phyloP scores from a whole-genome alignment of 1,140 invertebrate genomes.

The Leptoteleia sp. region DNA sequence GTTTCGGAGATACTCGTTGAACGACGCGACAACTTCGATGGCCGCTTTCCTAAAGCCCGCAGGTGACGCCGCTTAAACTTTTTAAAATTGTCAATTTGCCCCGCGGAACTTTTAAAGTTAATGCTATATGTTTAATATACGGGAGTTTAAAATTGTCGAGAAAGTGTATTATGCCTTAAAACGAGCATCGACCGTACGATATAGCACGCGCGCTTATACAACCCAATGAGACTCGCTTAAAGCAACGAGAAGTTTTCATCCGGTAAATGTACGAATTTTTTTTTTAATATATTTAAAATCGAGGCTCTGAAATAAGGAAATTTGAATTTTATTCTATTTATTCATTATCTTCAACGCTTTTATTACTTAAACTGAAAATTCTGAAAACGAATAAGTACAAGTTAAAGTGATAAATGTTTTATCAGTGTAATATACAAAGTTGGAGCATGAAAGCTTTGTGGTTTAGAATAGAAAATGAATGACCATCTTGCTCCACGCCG shows the following conservation, averaged over 20 bases:
- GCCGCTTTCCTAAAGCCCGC: conserved; percentile 43
- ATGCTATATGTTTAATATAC: conserved; percentile 57
- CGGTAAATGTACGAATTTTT: background rate
- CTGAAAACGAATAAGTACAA: too few species aligned
- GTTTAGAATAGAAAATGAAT: too few species aligned
- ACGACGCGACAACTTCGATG: conserved; percentile 65
- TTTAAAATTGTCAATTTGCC: conserved; percentile 71
- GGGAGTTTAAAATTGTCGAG: conserved; percentile 61
- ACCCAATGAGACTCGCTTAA: conserved; percentile 33
- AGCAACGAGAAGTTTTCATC: conserved; percentile 18
- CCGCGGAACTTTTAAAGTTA: conserved; percentile 64
- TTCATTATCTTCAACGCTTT: too few species aligned
- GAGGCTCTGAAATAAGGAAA: too few species aligned
- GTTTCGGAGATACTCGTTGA: conserved; percentile 55
- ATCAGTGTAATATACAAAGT: too few species aligned
- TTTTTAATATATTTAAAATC: too few species aligned
- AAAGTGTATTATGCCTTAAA: conserved; percentile 63
- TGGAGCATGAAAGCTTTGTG: too few species aligned
- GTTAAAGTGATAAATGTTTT: too few species aligned
- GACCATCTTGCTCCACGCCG: too few species aligned
- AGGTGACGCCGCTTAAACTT: conserved; percentile 67
- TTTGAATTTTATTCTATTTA: too few species aligned
- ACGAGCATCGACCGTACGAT: conserved; percentile 47
- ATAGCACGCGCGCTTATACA: conserved; percentile 42
- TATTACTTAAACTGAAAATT: too few species aligned